Evolutionary conservation across 2,888 invertebrate genomes (phyloP), one percentile per base, ranked within the genome.

Genomic region (Aproaerema taeniolella): DNA sequence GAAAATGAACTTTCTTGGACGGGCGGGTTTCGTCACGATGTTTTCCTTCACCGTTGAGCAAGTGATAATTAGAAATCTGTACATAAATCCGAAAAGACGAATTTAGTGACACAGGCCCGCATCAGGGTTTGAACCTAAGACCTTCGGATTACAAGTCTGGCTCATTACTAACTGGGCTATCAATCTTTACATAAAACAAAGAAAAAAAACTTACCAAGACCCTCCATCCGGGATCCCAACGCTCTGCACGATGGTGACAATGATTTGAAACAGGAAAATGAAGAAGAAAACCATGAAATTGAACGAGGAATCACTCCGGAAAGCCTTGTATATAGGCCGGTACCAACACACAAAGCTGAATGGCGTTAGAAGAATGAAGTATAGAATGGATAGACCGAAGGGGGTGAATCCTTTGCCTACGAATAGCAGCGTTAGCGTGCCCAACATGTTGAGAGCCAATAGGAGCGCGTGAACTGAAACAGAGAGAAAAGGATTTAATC

Each of bases 221-320:
- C 97, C 97, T 47, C 93, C 91, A 41, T 89, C 89, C 20, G 89
- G 90, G 62, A 98, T 91, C 45, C 98, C 98, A 58, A 99, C 89
- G 13, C 95, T 91, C 83, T 97, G 96, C 37, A 98, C 90, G 41
- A 96, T 80, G 16, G 96, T 94, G 40, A 97, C 92, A 42, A 98
- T 88, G 67, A 95, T 93, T 92, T 98, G 98, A 81, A 97, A 95
- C 88, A 97, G 95, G 87, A 98, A 98, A 61, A 99, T 95, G 76
- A 99, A 97, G 91, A 99, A 99, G 88, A 97, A 99, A 39, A 98
- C 95, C 96, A 99, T 99, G 75, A 99, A 99, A 85, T 98, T 99
- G 89, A 99, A 97, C 2, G 99, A 99, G 57, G 98, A 98, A 87
- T 99, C 99, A 69, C 95, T 96, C 68, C 98, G 93, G 89, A 99